Conservation (phyloP, 1,140 invertebrate genomes). For the Plutomurus gul region DNA sequence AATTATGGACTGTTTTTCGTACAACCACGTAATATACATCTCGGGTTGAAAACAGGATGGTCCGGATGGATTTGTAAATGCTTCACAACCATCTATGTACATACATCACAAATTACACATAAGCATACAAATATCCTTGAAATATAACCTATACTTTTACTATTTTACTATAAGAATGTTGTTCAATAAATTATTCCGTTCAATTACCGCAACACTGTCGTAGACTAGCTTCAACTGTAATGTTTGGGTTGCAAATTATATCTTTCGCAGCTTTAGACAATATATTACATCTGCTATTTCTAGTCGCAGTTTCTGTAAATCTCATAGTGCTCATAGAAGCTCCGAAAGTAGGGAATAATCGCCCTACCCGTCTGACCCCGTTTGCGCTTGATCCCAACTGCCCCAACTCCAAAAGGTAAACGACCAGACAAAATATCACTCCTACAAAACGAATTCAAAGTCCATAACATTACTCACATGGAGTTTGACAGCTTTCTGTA, state of each 20-base stretch:
- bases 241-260: conserved; percentile 42
- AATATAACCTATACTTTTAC: not conserved
- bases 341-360: conserved; percentile 51
- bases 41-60: conserved; percentile 44
- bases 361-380: conserved; percentile 14
- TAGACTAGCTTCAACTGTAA: not conserved
- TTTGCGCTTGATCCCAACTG: not conserved
- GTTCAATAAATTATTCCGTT: not conserved
- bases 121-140: too few species aligned
- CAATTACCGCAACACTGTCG: conserved; percentile 50
- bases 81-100: conserved; percentile 45
- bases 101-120: not conserved
- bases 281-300: conserved; percentile 49
- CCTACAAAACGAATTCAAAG: conserved; percentile 37
- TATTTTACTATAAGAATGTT: not conserved
- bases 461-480: not conserved
- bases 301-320: conserved; percentile 44
- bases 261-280: conserved; percentile 30
- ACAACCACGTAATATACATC: conserved; percentile 45
- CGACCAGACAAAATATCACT: conserved; percentile 47
- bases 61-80: not conserved
- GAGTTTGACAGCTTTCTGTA: too few species aligned
- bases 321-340: conserved; percentile 48
- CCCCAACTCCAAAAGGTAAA: conserved; percentile 38
- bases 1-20: too few species aligned